phyloP scores from a whole-genome alignment of 2,888 invertebrate genomes.

The Gasteruption jaculator region DNA sequence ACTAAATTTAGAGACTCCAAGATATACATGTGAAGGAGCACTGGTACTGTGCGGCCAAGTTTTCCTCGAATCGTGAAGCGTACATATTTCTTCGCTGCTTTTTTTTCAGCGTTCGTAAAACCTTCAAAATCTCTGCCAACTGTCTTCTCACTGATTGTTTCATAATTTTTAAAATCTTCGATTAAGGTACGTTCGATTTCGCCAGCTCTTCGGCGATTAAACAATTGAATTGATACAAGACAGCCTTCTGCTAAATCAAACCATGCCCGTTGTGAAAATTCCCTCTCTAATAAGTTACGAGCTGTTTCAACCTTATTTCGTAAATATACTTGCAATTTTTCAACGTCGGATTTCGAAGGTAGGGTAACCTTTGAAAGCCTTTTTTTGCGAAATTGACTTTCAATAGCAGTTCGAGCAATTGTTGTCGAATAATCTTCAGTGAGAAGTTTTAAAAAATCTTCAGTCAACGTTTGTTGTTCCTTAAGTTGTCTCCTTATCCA shows the following conservation, averaged over 20 bases:
- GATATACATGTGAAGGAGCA: slow-evolving; percentile 12
- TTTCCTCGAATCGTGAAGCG: slow-evolving; percentile 19
- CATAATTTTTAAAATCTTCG: slow-evolving; percentile 14
- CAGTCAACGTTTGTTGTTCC: slow-evolving; percentile 14
- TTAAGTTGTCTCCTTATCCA: no score
- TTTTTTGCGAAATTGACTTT: slow-evolving; percentile 7
- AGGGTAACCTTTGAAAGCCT: slow-evolving; percentile 9
- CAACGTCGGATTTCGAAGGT: slow-evolving; percentile 15
- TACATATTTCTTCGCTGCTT: slow-evolving; percentile 71
- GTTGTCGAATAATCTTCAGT: slow-evolving; percentile 9
- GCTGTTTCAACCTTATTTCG: slow-evolving; percentile 1
- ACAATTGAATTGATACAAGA: slow-evolving; percentile 15
- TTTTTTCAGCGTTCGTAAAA: slow-evolving; percentile 8
- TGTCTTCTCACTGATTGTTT: slow-evolving; percentile 12
- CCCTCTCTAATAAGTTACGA: slow-evolving; percentile 4
- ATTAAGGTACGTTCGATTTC: slow-evolving; percentile 16
- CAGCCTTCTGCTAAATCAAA: slow-evolving; percentile 3
- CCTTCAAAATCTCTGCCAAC: slow-evolving; percentile 9
- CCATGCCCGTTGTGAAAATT: slow-evolving; percentile 11
- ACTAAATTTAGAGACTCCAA: slow-evolving; percentile 10
- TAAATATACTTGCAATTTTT: slow-evolving; percentile 8
- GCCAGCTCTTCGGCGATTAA: slow-evolving; percentile 22
- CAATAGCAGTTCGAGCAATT: slow-evolving; percentile 12
- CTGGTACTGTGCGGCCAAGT: slow-evolving; percentile 18
- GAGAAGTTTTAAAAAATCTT: slow-evolving; percentile 17